phyloP scores from a whole-genome alignment of 35 echinoderm and acorn worm genomes.

The Ophiothrix spiculata region DNA sequence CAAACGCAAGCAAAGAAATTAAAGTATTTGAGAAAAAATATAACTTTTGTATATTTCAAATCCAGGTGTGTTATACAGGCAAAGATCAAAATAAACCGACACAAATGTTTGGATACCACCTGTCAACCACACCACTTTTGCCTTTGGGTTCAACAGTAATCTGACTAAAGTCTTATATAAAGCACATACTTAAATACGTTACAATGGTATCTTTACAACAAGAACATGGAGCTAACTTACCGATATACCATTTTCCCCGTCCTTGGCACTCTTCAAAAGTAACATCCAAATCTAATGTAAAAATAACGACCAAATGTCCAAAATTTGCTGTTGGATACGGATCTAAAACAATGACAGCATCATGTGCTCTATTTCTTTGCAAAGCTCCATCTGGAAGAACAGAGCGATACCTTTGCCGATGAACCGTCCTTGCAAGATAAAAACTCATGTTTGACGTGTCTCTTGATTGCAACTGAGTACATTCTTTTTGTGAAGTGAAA shows the following conservation, averaged over 20 bases:
- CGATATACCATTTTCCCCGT: slow-evolving; percentile 49
- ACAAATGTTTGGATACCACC: not conserved
- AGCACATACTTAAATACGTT: no score
- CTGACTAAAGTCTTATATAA: no score
- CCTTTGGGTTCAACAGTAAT: no score
- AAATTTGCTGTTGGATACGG: slow-evolving; percentile 84
- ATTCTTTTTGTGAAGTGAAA: slow-evolving; percentile 60
- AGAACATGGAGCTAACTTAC: slow-evolving; percentile 36
- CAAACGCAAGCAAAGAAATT: no score
- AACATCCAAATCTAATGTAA: slow-evolving; percentile 61
- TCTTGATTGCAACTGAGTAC: slow-evolving; percentile 33
- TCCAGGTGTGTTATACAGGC: not conserved
- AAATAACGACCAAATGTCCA: slow-evolving; percentile 92
- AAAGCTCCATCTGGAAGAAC: slow-evolving; percentile 81
- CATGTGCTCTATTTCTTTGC: slow-evolving; percentile 67
- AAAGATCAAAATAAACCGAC: not conserved
- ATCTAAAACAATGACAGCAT: slow-evolving; percentile 78
- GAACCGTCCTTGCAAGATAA: slow-evolving; percentile 56
- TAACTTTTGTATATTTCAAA: not conserved
- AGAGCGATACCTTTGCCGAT: slow-evolving; percentile 19
- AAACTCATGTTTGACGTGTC: slow-evolving; percentile 62
- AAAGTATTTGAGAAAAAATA: no score
- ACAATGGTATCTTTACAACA: not conserved
- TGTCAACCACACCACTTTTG: not conserved
- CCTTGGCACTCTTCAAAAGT: slow-evolving; percentile 49